Conservation (phyloP, 1,140 invertebrate genomes). For the Andrena cerasifolii region DNA sequence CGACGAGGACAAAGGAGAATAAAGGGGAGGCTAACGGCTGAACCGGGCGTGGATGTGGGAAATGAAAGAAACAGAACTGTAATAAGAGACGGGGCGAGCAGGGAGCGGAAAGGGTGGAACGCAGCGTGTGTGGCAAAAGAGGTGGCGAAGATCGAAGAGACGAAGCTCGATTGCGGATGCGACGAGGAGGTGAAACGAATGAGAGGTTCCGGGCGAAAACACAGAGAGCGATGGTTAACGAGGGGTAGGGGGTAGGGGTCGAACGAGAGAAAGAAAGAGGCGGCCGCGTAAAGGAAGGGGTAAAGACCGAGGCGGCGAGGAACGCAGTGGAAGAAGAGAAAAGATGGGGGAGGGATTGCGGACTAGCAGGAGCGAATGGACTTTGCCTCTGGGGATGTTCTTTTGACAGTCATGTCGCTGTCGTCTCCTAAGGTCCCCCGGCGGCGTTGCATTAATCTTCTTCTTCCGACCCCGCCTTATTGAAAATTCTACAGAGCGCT, state of each 20-base stretch:
- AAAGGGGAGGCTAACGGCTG: background rate
- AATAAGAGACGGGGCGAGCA: background rate
- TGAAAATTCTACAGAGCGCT: constrained; percentile 76
- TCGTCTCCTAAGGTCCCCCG: constrained; percentile 73
- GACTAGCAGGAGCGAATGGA: constrained; percentile 65
- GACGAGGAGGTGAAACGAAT: background rate
- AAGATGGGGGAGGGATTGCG: constrained; percentile 36
- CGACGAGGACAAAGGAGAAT: constrained; percentile 24
- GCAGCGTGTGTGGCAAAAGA: background rate
- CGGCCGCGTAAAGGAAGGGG: background rate
- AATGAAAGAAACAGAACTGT: background rate
- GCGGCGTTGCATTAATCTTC: constrained; percentile 76
- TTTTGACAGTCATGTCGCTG: constrained; percentile 74
- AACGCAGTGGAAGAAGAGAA: background rate
- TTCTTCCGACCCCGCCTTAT: constrained; percentile 73
- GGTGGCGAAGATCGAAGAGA: too few species aligned
- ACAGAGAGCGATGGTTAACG: background rate
- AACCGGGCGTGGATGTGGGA: background rate
- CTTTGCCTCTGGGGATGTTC: constrained; percentile 72
- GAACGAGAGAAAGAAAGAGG: constrained; percentile 3
- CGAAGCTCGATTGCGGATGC: too few species aligned
- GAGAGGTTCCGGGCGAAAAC: background rate
- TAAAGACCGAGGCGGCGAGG: constrained; percentile 1
- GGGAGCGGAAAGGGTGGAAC: background rate
- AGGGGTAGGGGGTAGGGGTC: too few species aligned